Percentiles rank a stretch among this genome's conserved stretches.
These are phyloP conservation scores for Pavo muticus DNA, from an alignment of 2,113 vertebrate genomes.

Conservation along the genomic window DNA sequence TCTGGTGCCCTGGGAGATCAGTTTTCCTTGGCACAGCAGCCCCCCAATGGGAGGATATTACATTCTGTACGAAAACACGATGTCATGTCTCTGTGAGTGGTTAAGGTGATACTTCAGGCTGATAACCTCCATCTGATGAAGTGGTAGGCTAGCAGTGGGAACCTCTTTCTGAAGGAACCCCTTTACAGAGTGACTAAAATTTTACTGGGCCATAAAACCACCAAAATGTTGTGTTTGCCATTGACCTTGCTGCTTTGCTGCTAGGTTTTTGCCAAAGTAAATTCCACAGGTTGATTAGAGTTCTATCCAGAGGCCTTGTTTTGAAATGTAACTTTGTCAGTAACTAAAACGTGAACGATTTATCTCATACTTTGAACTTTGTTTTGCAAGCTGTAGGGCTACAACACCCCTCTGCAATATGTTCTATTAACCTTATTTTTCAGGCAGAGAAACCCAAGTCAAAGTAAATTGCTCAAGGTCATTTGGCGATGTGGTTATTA, in stretches of 20 bases:
- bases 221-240: conserved; percentile 2
- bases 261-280: conserved; percentile 15
- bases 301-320: not conserved
- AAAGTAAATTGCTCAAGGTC: conserved; percentile 49
- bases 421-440: conserved; percentile 36
- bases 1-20: not conserved
- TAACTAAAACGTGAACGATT: not conserved
- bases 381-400: not conserved
- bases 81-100: not conserved
- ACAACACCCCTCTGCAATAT: not conserved
- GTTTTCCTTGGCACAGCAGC: not conserved
- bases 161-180: not conserved
- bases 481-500: not conserved
- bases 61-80: not conserved
- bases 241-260: conserved; percentile 53
- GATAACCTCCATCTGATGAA: not conserved
- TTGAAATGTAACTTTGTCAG: conserved; percentile 19
- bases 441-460: not conserved
- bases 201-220: not conserved
- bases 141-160: rapidly evolving
- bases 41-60: not conserved
- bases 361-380: not conserved
- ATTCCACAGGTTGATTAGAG: conserved; percentile 45
- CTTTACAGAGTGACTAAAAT: not conserved
- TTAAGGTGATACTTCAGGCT: not conserved